A percentile compares a stretch with the other conserved stretches of the same genome.
These are phyloP conservation scores for Tipula vernalis DNA, from an alignment of 2,888 invertebrate species.

Conservation along the genomic window DNA sequence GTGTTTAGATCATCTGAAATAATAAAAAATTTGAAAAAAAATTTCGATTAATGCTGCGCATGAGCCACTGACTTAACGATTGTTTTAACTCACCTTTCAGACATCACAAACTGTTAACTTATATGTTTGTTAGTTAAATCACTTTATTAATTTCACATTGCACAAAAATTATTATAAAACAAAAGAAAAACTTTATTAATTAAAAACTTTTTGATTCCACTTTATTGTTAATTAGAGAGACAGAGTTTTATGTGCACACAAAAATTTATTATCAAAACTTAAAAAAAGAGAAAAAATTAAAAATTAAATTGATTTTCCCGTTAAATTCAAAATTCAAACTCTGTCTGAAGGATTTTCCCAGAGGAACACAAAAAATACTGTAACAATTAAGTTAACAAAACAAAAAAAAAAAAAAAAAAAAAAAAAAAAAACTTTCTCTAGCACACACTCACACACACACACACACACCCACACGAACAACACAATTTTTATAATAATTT, in stretches of 20 bases:
- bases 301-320: not conserved
- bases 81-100: not conserved
- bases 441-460: not conserved
- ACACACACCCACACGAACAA: not conserved
- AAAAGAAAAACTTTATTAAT: not conserved
- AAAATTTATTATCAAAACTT: not conserved
- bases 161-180: not conserved
- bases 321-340: conserved; percentile 7
- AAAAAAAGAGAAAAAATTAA: not conserved
- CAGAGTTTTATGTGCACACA: not conserved
- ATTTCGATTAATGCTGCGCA: not conserved
- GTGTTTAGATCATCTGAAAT: not conserved
- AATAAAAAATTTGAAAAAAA: not conserved
- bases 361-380: not conserved
- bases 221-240: not conserved
- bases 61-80: not conserved
- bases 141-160: not conserved
- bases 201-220: not conserved
- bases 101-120: not conserved
- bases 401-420: too few relatives aligned
- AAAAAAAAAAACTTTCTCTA: not conserved
- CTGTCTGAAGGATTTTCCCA: not conserved
- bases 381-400: not conserved
- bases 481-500: not conserved
- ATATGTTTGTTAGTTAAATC: not conserved